phyloP scores from a whole-genome alignment of 2,797 vertebrate species.

The Lagorchestes hirsutus region DNA sequence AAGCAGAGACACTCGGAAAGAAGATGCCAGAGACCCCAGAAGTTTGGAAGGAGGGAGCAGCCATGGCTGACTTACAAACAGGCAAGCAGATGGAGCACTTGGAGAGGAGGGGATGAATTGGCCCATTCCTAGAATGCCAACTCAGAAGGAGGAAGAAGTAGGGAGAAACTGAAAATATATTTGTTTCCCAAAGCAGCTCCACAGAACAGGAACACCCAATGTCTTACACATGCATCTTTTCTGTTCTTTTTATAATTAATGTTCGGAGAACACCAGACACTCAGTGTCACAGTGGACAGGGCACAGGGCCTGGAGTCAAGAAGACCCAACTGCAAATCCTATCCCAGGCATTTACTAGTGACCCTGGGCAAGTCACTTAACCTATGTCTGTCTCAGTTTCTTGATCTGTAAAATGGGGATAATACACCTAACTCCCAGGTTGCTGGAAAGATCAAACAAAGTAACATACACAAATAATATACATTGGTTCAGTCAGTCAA shows the following conservation, averaged over 20 bases:
- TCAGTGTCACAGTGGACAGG: not conserved
- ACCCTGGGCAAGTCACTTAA: not conserved
- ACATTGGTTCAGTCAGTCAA: too few species aligned
- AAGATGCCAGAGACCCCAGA: not conserved
- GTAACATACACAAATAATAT: too few species aligned
- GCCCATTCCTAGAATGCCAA: not conserved
- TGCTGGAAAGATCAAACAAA: not conserved
- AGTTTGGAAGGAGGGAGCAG: not conserved
- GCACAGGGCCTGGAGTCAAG: not conserved
- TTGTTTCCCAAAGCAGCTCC: not conserved
- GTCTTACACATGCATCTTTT: not conserved
- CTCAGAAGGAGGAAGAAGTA: not conserved
- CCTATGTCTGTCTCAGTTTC: not conserved
- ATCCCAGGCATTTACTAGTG: not conserved
- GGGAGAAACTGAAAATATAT: not conserved
- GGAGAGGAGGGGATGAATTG: not conserved
- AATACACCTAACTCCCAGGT: not conserved
- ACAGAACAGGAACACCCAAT: not conserved
- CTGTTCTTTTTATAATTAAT: not conserved
- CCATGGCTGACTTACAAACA: not conserved
- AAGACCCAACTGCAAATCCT: not conserved
- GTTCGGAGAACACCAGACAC: not conserved
- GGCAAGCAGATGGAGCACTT: not conserved
- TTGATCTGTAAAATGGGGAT: not conserved
- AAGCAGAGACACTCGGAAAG: not conserved